Evolutionary conservation across 2,888 invertebrate genomes (phyloP), one percentile per base, ranked within the genome.

Genomic region (Tenthredo livida): DNA sequence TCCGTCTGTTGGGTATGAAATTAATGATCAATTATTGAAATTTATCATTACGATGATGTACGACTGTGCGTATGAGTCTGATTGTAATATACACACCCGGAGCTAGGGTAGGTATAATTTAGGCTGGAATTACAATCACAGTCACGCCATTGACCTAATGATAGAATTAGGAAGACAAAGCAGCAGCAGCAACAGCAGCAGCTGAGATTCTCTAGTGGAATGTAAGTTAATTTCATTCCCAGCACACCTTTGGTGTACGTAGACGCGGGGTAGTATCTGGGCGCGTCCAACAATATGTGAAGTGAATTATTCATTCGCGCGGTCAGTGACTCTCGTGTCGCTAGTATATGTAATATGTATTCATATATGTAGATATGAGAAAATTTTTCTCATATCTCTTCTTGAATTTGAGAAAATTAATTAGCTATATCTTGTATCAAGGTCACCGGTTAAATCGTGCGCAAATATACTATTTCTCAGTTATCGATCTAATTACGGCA

Each of bases 201-300:
- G 67, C 37, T 37, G 37, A 29, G 43, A 83, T 83, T 65, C 67
- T 67, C 15, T 43, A 47, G 25, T 47, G 67, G 83, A 83, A 83
- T 67, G 67, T 83, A 67, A 83, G 88, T 90, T 89, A 89, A 90
- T 91, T 90, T 91, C 89, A 91, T 91, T 91, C 91, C 87, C 87
- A 90, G 88, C 91, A 89, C 91, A 91, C 91, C 90, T 90, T 50
- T 33, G 43, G 25, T 50, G 40, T 25, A 73, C 54, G 29, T 12
- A 33, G 40, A 4, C 67, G 88, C 33, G 33, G 33, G 33, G 33
- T 87, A 89, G 89, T 90, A 91, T 88, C 91, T 91, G 91, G 92
- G 92, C 88, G 92, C 92, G 91, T 91, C 91, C 89, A 91, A 91
- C 91, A 91, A 91, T 91, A 90, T 90, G 86, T 89, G 90, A 90